A percentile compares a stretch with the other conserved stretches of the same genome.
phyloP scores from a whole-genome alignment of 2,113 vertebrate genomes.

The Aphyosemion australe region DNA sequence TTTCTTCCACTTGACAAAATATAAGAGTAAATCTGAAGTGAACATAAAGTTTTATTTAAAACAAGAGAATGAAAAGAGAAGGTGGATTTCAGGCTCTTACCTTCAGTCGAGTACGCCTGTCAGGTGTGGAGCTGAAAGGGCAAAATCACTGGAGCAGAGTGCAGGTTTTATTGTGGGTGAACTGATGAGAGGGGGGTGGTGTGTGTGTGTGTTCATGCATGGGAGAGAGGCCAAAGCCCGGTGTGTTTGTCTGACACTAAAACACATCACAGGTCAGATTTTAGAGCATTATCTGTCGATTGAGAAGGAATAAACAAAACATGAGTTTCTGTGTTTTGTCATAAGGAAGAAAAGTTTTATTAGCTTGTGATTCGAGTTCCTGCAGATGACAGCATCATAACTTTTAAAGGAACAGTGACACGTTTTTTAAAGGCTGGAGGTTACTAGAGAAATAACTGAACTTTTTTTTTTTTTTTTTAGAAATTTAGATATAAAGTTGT shows the following conservation, averaged over 20 bases:
- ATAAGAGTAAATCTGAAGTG: background rate
- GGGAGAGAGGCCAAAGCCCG: conserved; percentile 8
- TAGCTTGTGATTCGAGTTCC: conserved; percentile 45
- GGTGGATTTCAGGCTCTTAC: conserved; percentile 35
- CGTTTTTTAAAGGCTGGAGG: too few species aligned
- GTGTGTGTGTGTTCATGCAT: conserved; percentile 1
- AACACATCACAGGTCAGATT: conserved; percentile 2
- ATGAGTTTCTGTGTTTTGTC: background rate
- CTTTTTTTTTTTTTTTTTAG: too few species aligned
- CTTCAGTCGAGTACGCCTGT: conserved; percentile 32
- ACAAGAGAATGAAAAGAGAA: background rate
- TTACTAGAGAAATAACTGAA: too few species aligned
- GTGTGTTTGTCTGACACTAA: background rate
- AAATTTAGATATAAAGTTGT: too few species aligned
- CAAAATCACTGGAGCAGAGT: conserved; percentile 52
- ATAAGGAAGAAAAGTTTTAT: conserved; percentile 30
- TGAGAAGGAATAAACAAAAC: background rate
- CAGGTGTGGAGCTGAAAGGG: conserved; percentile 40
- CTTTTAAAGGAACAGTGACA: conserved; percentile 53
- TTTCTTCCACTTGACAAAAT: too few species aligned
- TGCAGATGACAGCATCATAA: conserved; percentile 22
- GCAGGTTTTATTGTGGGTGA: conserved; percentile 53
- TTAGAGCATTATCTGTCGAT: background rate
- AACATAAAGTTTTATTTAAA: background rate
- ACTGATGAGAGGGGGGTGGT: conserved; percentile 21